Conservation (phyloP, 1,140 invertebrate genomes). For the Drosophila rufa region DNA sequence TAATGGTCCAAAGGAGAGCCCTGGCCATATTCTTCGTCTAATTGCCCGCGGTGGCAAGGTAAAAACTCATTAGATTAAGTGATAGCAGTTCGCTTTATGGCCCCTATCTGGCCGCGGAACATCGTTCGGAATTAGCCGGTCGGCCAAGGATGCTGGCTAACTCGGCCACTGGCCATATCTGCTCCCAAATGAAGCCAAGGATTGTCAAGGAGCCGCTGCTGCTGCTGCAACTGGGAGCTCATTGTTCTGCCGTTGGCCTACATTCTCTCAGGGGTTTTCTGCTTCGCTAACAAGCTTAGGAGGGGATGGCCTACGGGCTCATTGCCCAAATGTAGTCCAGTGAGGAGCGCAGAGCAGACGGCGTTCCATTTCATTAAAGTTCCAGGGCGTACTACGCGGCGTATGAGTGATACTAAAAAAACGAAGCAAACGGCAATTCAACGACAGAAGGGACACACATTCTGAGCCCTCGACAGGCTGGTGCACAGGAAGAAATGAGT, state of each 20-base stretch:
- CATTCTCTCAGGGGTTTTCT: slow-evolving; percentile 1
- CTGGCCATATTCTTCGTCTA: slow-evolving; percentile 20
- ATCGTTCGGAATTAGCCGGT: slow-evolving; percentile 23
- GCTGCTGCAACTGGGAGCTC: slow-evolving; percentile 3
- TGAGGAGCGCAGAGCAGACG: not conserved
- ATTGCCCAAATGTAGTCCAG: slow-evolving; percentile 24
- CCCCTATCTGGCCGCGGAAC: slow-evolving; percentile 18
- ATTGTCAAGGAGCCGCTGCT: slow-evolving; percentile 31
- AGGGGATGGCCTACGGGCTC: slow-evolving; percentile 24
- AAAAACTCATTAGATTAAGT: slow-evolving; percentile 55
- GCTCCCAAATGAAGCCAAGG: slow-evolving; percentile 13
- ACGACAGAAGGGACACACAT: slow-evolving; percentile 25
- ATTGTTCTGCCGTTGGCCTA: slow-evolving; percentile 40
- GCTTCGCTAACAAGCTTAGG: slow-evolving; percentile 61
- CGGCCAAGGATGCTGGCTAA: slow-evolving; percentile 14
- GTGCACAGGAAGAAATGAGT: not conserved
- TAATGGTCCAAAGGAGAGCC: not conserved
- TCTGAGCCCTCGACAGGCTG: not conserved
- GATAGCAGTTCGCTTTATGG: slow-evolving; percentile 41
- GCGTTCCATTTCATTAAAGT: slow-evolving; percentile 69
- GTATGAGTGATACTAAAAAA: slow-evolving; percentile 59
- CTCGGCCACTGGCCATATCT: slow-evolving; percentile 5
- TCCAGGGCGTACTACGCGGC: slow-evolving; percentile 50
- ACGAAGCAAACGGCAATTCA: slow-evolving; percentile 28
- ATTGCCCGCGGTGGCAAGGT: slow-evolving; percentile 35